A percentile compares a stretch with the other conserved stretches of the same genome.
phyloP scores from a whole-genome alignment of 1,140 invertebrate species.

The Sitophilus oryzae region DNA sequence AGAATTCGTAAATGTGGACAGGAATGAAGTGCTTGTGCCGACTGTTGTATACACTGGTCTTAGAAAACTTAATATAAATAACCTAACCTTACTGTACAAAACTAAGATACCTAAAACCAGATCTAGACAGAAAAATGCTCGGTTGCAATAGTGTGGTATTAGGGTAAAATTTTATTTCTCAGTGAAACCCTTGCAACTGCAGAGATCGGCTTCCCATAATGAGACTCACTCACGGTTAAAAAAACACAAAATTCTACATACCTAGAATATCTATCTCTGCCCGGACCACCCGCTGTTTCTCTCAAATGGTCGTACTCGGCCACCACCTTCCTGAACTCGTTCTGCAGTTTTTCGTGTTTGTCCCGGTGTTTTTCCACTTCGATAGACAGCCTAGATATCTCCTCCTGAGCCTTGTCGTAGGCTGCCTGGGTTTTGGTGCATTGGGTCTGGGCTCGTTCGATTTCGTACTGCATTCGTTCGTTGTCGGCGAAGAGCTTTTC shows the following conservation, averaged over 20 bases:
- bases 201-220: too few species aligned
- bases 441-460: slow-evolving; percentile 76
- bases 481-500: slow-evolving; percentile 79
- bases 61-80: too few species aligned
- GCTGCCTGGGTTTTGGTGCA: slow-evolving; percentile 73
- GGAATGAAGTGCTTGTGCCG: too few species aligned
- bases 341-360: slow-evolving; percentile 77
- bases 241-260: not conserved
- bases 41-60: too few species aligned
- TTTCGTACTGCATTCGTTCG: slow-evolving; percentile 78
- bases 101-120: too few species aligned
- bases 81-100: too few species aligned
- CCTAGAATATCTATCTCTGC: slow-evolving; percentile 61
- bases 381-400: slow-evolving; percentile 75
- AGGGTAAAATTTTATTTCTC: too few species aligned
- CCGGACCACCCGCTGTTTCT: slow-evolving; percentile 54
- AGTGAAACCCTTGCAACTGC: too few species aligned
- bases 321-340: slow-evolving; percentile 75
- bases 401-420: slow-evolving; percentile 84
- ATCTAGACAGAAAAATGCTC: too few species aligned
- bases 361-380: slow-evolving; percentile 88
- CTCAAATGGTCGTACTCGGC: slow-evolving; percentile 66
- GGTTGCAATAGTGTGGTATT: too few species aligned
- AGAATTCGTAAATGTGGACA: too few species aligned
- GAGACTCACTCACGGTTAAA: not conserved